Evolutionary conservation across 2,888 invertebrate genomes (phyloP), one percentile per base, ranked within the genome.

Genomic region (Eudemis profundana): DNA sequence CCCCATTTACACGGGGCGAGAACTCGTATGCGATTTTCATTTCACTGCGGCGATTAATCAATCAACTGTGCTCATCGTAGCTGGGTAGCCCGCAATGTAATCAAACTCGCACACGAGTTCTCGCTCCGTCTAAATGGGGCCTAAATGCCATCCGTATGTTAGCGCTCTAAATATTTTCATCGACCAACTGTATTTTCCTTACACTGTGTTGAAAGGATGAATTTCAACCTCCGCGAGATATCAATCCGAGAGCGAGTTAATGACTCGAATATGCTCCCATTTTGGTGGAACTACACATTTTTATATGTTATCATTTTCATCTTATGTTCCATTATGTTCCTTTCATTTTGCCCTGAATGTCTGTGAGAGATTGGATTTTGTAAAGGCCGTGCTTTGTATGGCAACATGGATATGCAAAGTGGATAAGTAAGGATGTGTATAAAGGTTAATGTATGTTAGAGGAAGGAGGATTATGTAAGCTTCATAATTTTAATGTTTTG

Each of bases 221-320:
- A 76, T 75, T 75, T 70, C 72, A 61, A 63, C 60, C 49, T 44
- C 36, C 53, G 54, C 38, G 54, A 69, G 85, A 84, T 86, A 86
- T 82, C 80, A 84, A 86, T 85, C 85, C 79, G 72, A 72, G 57
- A 51, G 53, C 61, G 74, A 79, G 72, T 78, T 78, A 83, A 82
- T 82, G 77, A 74, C 69, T 74, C 78, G 72, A 73, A 72, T 73
- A 74, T 57, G 36, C 27, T 29, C 59, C 46, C 61, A 61, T 65
- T 65, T 53, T 36, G 49, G 57, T 57, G 64, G 50, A 57, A 64
- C 64, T 64, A 64, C 64, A 64, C 46, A 64, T 64, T 64, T 62
- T 64, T 64, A 64, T 64, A 64, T 59, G 63, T 50, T 59, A 64
- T 64, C 64, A 64, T 64, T 59, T 62, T 61, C 51, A 8, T 51